Conservation (phyloP, 1,140 invertebrate genomes). For the Lasioglossum baleicum region DNA sequence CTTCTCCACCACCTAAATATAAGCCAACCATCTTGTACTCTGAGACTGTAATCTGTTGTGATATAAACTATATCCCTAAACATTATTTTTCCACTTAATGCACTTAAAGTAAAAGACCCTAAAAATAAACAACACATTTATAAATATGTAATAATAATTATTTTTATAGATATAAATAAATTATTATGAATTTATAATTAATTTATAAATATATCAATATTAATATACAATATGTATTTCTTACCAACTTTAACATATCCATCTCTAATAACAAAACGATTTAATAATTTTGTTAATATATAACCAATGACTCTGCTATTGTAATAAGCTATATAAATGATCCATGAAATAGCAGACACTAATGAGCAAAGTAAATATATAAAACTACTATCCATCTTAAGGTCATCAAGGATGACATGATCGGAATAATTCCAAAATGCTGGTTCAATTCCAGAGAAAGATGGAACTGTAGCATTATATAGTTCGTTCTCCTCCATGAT, state of each 20-base stretch:
- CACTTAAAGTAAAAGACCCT: constrained; percentile 97
- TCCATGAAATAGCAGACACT: constrained; percentile 90
- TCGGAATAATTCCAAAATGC: constrained; percentile 76
- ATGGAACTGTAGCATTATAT: constrained; percentile 68
- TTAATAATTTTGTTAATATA: constrained; percentile 93
- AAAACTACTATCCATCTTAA: constrained; percentile 92
- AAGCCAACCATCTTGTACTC: constrained; percentile 97
- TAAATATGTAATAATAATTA: no score
- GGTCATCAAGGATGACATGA: constrained; percentile 83
- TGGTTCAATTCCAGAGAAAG: constrained; percentile 68
- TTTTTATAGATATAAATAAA: constrained; percentile 20
- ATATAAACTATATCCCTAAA: constrained; percentile 97
- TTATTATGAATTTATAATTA: no score
- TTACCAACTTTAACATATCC: constrained; percentile 95
- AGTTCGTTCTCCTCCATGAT: constrained; percentile 70
- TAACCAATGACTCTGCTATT: constrained; percentile 95
- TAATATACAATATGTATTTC: no score
- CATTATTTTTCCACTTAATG: constrained; percentile 98
- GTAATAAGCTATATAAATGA: constrained; percentile 97
- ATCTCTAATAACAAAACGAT: constrained; percentile 91
- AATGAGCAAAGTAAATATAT: constrained; percentile 90
- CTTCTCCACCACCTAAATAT: constrained; percentile 98
- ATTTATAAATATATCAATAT: no score
- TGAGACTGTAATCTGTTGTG: constrained; percentile 95
- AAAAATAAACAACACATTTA: constrained; percentile 65